phyloP scores from a whole-genome alignment of 2,888 invertebrate species.

The Callyntrura guangdongensis region DNA sequence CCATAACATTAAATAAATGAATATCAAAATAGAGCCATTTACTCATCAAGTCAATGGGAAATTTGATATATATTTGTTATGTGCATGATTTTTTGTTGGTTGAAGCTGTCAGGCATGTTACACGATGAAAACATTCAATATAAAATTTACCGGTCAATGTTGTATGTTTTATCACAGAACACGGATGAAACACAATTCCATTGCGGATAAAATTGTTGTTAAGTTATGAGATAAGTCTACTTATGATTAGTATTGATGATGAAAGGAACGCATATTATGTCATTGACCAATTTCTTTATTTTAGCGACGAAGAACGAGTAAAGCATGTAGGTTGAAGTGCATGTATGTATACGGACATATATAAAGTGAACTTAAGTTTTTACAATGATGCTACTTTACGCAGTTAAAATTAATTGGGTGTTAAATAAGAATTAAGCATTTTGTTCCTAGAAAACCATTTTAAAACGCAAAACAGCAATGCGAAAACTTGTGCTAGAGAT shows the following conservation, averaged over 20 bases:
- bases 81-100: neutral
- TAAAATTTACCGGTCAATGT: neutral
- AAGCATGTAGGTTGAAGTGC: neutral
- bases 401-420: too few relatives aligned
- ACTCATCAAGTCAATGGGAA: conserved; percentile 40
- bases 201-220: neutral
- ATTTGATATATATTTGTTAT: conserved; percentile 39
- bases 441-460: too few relatives aligned
- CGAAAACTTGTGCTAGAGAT: too few relatives aligned
- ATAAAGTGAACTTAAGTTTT: too few relatives aligned
- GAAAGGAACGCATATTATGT: neutral
- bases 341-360: neutral
- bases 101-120: neutral
- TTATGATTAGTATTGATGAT: neutral
- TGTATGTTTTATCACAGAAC: neutral
- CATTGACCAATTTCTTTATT: conserved; percentile 14
- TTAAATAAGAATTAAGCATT: too few relatives aligned
- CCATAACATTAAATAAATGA: neutral
- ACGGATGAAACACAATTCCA: neutral
- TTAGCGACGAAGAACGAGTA: neutral
- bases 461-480: too few relatives aligned
- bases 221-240: neutral
- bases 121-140: neutral
- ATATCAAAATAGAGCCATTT: conserved; percentile 35
- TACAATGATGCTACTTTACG: too few relatives aligned